phyloP scores from a whole-genome alignment of 2,797 vertebrate species.

The Amblyopsis hoosieri region DNA sequence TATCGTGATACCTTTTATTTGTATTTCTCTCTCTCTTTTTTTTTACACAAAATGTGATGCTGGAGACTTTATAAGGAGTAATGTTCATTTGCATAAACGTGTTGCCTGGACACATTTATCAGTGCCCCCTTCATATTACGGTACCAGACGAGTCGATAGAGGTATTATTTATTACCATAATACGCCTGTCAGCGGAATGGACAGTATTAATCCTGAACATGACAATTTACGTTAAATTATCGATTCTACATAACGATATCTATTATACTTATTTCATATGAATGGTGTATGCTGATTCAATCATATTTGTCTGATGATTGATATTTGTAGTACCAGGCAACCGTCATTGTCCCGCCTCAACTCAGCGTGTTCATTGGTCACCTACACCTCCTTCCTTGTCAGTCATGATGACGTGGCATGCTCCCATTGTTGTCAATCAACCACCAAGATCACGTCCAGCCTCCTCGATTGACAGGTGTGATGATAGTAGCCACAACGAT shows the following conservation, averaged over 20 bases:
- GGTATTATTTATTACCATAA: too few relatives aligned
- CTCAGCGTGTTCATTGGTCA: slow-evolving; percentile 29
- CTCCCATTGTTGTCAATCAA: slow-evolving; percentile 56
- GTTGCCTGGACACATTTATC: slow-evolving; percentile 3
- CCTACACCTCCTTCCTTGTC: neutral
- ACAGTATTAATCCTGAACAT: too few relatives aligned
- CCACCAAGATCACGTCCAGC: slow-evolving; percentile 60
- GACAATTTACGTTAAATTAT: too few relatives aligned
- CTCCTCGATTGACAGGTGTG: slow-evolving; percentile 64
- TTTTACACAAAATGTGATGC: too few relatives aligned
- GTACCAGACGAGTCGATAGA: too few relatives aligned
- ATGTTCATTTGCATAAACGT: too few relatives aligned
- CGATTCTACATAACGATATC: too few relatives aligned
- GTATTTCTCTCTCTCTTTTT: too few relatives aligned
- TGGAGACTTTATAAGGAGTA: too few relatives aligned
- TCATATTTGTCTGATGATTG: too few relatives aligned
- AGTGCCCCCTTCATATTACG: neutral
- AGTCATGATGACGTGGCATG: slow-evolving; percentile 37
- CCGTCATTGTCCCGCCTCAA: slow-evolving; percentile 45
- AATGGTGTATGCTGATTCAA: too few relatives aligned
- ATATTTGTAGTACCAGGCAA: neutral
- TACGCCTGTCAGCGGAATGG: too few relatives aligned
- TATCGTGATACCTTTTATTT: neutral
- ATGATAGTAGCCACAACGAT: slow-evolving; percentile 47
- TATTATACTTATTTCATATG: neutral